Evolutionary conservation across 2,888 invertebrate genomes (phyloP).

Genomic region (Zaprionus lineosus): DNA sequence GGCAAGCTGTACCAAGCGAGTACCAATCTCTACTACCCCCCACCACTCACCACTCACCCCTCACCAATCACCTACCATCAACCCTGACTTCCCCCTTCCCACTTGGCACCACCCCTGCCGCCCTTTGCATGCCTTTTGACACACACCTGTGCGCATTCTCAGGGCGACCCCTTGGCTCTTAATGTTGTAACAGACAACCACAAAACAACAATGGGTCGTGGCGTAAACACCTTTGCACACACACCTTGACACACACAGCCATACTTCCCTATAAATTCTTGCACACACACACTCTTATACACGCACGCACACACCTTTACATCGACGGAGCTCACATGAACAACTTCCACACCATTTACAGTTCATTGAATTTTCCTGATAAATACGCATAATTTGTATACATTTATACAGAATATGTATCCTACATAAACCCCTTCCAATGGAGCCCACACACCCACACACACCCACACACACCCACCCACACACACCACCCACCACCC

Average conservation of each 20-base stretch:
- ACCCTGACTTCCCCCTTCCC: neutral
- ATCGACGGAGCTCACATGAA: slow-evolving; percentile 46
- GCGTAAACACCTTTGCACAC: slow-evolving; percentile 56
- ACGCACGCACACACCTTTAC: slow-evolving; percentile 12
- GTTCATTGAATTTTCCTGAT: slow-evolving; percentile 75
- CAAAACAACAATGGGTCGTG: slow-evolving; percentile 59
- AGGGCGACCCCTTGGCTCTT: slow-evolving; percentile 60
- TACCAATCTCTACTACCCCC: no score
- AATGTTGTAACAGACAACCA: slow-evolving; percentile 70
- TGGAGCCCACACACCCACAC: neutral
- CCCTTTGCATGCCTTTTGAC: slow-evolving; percentile 64
- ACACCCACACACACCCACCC: no score
- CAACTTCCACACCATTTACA: slow-evolving; percentile 76
- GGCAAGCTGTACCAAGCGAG: no score
- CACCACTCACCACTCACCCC: neutral
- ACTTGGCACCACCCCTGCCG: neutral
- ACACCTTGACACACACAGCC: slow-evolving; percentile 48
- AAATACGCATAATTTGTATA: slow-evolving; percentile 76
- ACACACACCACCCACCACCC: no score
- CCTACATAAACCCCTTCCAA: neutral
- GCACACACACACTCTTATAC: slow-evolving; percentile 22
- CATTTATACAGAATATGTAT: slow-evolving; percentile 56
- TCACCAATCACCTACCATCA: neutral
- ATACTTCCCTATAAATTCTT: no score
- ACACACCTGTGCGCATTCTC: slow-evolving; percentile 73